Base-by-base conservation (phyloP, 2,888 invertebrate genomes). In the Antitype chi region DNA sequence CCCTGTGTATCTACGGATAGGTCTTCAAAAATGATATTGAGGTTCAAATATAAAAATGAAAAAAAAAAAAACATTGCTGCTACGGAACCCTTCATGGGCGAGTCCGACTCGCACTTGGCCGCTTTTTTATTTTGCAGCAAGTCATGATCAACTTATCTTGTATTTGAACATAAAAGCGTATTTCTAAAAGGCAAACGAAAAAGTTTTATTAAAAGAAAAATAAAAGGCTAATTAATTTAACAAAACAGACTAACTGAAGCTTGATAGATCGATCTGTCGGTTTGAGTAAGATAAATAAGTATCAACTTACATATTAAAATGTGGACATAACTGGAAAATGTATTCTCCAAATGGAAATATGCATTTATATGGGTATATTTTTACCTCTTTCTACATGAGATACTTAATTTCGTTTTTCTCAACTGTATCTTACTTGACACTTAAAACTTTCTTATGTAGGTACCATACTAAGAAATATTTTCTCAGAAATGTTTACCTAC, bases 251-350 rank as follows among this genome's bases (percentile, higher is more conserved):
- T 64, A 59, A 67, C 59, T 77, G 71, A 63, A 49, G 49, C 71
- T 55, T 70, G 23, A 52, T 59, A 28, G 11, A 25, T 49, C 52
- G 76, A 17, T 32, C 20, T 23, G 25, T 64, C 23, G 25, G 52
- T 72, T 72, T 52, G 32, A 55, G 23, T 60, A 79, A 55, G 28
- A 53, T 55, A 66, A 80, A 73, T 49, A 71, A 55, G 23, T 80
- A 47, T 72, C 20, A 32, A 43, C 13, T 28, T 57, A 38, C 13
- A 38, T 75, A 63, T 43, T 70, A 52, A 59, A 78, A 32, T 38
- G 64, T 57, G 49, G 47, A 28, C 2, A 43, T 49, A 52, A 17
- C 1, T 32, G 28, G 28, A 13, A 17, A 49, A 43, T 52, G 11
- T 59, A 66, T 53, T 49, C 49, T 49, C 1, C 23, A 23, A 38